Conservation (phyloP, 2,888 invertebrate genomes). For the Sesamia inferens region DNA sequence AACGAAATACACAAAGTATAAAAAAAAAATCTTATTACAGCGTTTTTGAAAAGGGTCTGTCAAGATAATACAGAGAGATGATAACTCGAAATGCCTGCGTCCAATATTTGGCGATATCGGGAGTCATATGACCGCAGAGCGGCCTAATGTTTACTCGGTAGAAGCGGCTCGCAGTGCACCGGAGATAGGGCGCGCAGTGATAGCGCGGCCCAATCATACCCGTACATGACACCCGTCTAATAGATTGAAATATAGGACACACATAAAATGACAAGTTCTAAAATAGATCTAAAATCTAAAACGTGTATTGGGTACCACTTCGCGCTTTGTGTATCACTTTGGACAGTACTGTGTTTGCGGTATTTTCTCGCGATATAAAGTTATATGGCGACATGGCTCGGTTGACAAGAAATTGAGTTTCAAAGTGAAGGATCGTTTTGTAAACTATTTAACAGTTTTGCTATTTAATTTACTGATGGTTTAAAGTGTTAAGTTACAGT, state of each 20-base stretch:
- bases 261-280: background rate
- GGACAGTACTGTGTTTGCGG: slow-evolving; percentile 19
- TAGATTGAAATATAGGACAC: slow-evolving; percentile 41
- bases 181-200: slow-evolving; percentile 70
- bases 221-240: slow-evolving; percentile 56
- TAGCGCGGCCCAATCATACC: slow-evolving; percentile 67
- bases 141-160: slow-evolving; percentile 62
- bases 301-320: slow-evolving; percentile 21
- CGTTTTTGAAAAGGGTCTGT: slow-evolving; percentile 45
- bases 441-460: slow-evolving; percentile 30
- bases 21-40: slow-evolving; percentile 43
- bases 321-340: background rate
- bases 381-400: slow-evolving; percentile 13
- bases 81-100: slow-evolving; percentile 38
- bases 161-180: slow-evolving; percentile 66
- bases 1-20: slow-evolving; percentile 13
- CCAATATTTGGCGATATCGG: slow-evolving; percentile 35
- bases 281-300: slow-evolving; percentile 47
- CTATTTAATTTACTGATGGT: slow-evolving; percentile 32
- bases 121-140: slow-evolving; percentile 45
- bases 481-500: slow-evolving; percentile 28
- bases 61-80: slow-evolving; percentile 52
- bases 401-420: slow-evolving; percentile 32
- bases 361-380: background rate
- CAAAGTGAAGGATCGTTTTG: slow-evolving; percentile 21